These are phyloP conservation scores for Patella pellucida DNA, from an alignment of 2,888 invertebrate genomes.

Conservation along the genomic window DNA sequence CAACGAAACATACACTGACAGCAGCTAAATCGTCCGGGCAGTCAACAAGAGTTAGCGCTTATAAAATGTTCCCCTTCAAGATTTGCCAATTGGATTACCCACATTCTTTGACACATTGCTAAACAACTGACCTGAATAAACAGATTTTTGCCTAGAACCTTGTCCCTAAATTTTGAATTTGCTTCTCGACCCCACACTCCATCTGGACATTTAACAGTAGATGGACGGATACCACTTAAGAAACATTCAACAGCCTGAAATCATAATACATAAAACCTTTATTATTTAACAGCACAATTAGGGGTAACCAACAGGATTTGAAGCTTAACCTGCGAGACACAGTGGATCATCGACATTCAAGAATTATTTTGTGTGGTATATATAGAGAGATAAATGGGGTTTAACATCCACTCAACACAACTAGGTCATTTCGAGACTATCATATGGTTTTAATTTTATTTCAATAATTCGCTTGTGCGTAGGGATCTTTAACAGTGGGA, in stretches of 20 bases:
- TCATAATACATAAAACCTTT: too few relatives aligned
- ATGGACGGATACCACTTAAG: slow-evolving; percentile 81
- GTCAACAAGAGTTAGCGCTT: too few relatives aligned
- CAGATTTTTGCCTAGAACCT: slow-evolving; percentile 44
- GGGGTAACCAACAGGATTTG: background rate
- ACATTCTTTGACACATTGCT: slow-evolving; percentile 22
- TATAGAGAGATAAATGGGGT: too few relatives aligned
- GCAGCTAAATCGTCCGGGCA: too few relatives aligned
- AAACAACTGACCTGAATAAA: slow-evolving; percentile 51
- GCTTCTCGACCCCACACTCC: slow-evolving; percentile 79
- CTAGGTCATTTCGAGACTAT: too few relatives aligned
- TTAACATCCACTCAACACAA: too few relatives aligned
- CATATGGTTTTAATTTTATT: too few relatives aligned
- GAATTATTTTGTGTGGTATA: too few relatives aligned
- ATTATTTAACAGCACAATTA: too few relatives aligned
- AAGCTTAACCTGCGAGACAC: background rate
- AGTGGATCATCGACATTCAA: background rate
- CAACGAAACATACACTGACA: too few relatives aligned
- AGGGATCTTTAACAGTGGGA: too few relatives aligned
- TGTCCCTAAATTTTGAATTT: slow-evolving; percentile 49
- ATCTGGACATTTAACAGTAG: slow-evolving; percentile 75
- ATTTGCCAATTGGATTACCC: background rate
- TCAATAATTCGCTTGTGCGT: too few relatives aligned
- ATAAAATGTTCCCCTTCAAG: background rate
- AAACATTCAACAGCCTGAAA: slow-evolving; percentile 79